Base-by-base conservation (phyloP, 2,797 vertebrate species). In the Lycodopsis pacificus region DNA sequence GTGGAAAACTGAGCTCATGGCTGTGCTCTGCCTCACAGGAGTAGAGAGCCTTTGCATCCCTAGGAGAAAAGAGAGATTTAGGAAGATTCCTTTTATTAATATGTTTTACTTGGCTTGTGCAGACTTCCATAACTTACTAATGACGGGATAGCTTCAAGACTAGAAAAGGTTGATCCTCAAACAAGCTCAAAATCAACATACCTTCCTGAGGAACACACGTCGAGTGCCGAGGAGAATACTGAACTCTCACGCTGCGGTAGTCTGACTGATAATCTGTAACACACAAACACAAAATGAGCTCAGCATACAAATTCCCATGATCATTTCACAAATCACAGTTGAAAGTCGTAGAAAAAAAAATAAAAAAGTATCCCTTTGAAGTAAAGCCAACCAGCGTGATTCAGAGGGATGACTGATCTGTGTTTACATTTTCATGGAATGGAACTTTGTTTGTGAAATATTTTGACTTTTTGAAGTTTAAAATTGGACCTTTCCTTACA, bases 1-100 rank as follows among this genome's bases (percentile, higher is more conserved):
- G 97, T 70, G 97, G 98, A 90, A 99, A 99, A 89, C 97, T 99
- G 62, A 99, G 96, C 86, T 99, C 98, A 62, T 99, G 97, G 90
- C 97, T 99, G 89, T 99, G 98, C 73, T 99, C 98, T 20, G 98
- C 98, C 88, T 99, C 97, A 86, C 98, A 99, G 77, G 98, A 99
- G 90, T 98, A 99, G 94, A 99, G 96, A 84, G 98, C 98, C 93
- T 97, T 98, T 48, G 98, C 98, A 68, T 98, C 97, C 83, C 98
- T 99, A 83, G 54, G 58, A 79, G 14, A 51, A 34, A 34, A 22
- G 0, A 38, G 13, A 10, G 3, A 25, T 17, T 62, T 32, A 51
- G 1, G 64, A 66, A 51, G 65, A 67, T 53, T 38, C 9, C 0
- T 7, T 38, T 7, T 19, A 10, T 51, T 2, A 7, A 5, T 14